Conservation (phyloP, 2,888 invertebrate genomes). For the Parelbella ahira region DNA sequence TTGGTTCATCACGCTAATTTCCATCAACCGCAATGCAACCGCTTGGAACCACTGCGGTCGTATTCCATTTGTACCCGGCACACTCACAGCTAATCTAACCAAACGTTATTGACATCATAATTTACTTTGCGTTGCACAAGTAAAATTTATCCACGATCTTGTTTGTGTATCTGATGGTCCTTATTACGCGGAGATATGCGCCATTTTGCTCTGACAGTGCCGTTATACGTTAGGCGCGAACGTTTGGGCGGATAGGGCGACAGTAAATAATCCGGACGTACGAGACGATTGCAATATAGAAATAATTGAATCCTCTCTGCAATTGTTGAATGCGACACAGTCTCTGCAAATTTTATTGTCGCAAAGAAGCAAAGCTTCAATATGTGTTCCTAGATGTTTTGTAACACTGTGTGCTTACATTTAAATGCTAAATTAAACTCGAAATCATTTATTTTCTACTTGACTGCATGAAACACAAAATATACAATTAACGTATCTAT, state of each 20-base stretch:
- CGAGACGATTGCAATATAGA: too few relatives aligned
- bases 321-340: too few relatives aligned
- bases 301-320: too few relatives aligned
- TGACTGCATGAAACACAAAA: too few relatives aligned
- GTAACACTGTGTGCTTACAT: too few relatives aligned
- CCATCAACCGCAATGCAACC: not conserved
- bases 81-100: constrained; percentile 23
- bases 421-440: too few relatives aligned
- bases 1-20: constrained; percentile 6
- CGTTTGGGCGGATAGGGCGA: constrained; percentile 38
- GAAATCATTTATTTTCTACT: too few relatives aligned
- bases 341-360: too few relatives aligned
- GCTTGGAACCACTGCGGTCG: constrained; percentile 8
- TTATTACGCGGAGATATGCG: constrained; percentile 34
- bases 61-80: constrained; percentile 13
- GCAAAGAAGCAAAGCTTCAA: too few relatives aligned
- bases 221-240: constrained; percentile 27
- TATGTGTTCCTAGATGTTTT: too few relatives aligned
- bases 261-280: too few relatives aligned
- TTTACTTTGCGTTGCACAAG: constrained; percentile 48
- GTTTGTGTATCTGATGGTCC: constrained; percentile 25
- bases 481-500: too few relatives aligned
- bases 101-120: constrained; percentile 53
- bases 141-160: constrained; percentile 26
- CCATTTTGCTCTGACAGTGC: constrained; percentile 6